Percentiles rank a stretch among this genome's conserved stretches.
Conservation (phyloP, 1,140 invertebrate genomes). For the Polyergus mexicanus region DNA sequence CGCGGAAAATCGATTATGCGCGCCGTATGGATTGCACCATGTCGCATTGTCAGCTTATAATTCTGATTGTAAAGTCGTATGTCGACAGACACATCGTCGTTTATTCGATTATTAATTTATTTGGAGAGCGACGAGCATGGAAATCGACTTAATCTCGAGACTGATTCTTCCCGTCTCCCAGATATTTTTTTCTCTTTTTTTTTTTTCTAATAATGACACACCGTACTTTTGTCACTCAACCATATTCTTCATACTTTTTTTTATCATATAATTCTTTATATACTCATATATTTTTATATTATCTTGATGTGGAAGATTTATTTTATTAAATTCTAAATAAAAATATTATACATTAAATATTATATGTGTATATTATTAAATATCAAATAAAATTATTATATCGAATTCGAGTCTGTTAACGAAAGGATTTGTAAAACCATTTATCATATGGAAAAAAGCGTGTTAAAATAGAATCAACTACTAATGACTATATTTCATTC, state of each 20-base stretch:
- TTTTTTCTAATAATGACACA: no score
- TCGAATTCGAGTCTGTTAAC: neutral
- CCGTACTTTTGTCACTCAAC: neutral
- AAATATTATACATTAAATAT: no score
- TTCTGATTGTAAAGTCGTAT: constrained; percentile 39
- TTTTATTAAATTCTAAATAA: neutral
- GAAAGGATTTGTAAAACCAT: neutral
- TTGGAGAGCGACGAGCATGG: neutral
- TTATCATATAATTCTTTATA: neutral
- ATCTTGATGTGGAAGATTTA: neutral
- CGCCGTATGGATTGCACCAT: constrained; percentile 64
- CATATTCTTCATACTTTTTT: neutral
- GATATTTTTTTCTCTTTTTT: no score
- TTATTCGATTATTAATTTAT: constrained; percentile 48
- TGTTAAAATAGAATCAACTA: no score
- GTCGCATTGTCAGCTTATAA: constrained; percentile 69
- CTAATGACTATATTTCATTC: neutral
- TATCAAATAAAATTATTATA: no score
- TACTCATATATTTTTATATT: neutral
- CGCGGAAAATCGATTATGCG: constrained; percentile 71
- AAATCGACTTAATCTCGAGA: constrained; percentile 1
- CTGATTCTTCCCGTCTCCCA: neutral
- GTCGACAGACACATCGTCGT: constrained; percentile 30
- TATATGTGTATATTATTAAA: no score
- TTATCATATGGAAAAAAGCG: neutral